Evolutionary conservation across 2,113 vertebrate genomes (phyloP).

Genomic region (Lamprologus speciosus): DNA sequence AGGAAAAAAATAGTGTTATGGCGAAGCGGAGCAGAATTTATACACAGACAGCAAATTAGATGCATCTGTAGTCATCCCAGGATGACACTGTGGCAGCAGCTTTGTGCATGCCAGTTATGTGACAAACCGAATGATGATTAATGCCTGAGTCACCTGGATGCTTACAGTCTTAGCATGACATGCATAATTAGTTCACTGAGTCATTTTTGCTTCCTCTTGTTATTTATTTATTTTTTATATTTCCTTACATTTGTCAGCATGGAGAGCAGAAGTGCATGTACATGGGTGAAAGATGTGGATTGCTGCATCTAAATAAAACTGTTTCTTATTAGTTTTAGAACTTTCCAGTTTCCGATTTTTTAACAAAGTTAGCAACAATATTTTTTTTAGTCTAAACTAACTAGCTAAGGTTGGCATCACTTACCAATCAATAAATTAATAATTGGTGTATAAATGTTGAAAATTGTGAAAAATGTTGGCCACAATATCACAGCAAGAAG

Average conservation of each 20-base stretch:
- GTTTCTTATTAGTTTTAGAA: background rate
- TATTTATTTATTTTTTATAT: conserved; percentile 4
- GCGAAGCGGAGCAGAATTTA: background rate
- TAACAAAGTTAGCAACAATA: background rate
- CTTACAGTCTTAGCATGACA: background rate
- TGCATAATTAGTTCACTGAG: conserved; percentile 31
- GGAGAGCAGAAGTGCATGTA: background rate
- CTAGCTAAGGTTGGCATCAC: background rate
- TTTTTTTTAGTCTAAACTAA: background rate
- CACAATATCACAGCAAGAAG: background rate
- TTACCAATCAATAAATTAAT: background rate
- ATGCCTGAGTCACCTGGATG: conserved; percentile 33
- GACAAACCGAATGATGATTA: conserved; percentile 19
- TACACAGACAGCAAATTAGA: background rate
- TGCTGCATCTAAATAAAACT: background rate
- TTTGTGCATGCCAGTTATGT: conserved; percentile 18
- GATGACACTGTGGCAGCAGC: background rate
- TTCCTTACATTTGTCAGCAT: background rate
- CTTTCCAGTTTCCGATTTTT: background rate
- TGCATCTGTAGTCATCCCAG: conserved; percentile 10
- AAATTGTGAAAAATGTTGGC: background rate
- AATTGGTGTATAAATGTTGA: background rate
- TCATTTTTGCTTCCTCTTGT: conserved; percentile 18
- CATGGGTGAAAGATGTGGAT: background rate
- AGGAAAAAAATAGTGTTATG: background rate